A percentile compares a stretch with the other conserved stretches of the same genome.
These are phyloP conservation scores for Exocentrus adspersus DNA, from an alignment of 2,888 invertebrate genomes.

Conservation along the genomic window DNA sequence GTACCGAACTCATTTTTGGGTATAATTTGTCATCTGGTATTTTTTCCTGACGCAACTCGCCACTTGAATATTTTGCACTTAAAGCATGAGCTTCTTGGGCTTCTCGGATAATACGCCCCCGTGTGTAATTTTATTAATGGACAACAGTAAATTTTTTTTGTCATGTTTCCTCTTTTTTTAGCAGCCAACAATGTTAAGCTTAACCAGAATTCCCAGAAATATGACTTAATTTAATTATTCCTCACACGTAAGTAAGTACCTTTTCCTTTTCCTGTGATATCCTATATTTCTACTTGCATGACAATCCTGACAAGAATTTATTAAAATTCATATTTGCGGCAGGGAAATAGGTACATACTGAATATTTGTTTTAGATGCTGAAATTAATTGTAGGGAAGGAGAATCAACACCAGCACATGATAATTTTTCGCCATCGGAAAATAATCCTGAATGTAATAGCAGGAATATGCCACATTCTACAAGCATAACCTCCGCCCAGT, in stretches of 20 bases:
- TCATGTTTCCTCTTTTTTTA: constrained; percentile 32
- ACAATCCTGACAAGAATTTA: too few relatives aligned
- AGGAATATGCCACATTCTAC: constrained; percentile 23
- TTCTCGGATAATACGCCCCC: too few relatives aligned
- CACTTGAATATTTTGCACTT: too few relatives aligned
- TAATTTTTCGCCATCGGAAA: constrained; percentile 37
- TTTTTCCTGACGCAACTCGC: too few relatives aligned
- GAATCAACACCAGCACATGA: constrained; percentile 53
- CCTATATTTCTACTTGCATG: too few relatives aligned
- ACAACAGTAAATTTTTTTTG: constrained; percentile 6
- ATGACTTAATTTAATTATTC: constrained; percentile 37
- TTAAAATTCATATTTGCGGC: neutral
- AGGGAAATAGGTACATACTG: neutral
- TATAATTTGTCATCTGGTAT: too few relatives aligned
- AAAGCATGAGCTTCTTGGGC: too few relatives aligned
- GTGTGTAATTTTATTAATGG: too few relatives aligned
- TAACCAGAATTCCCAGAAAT: constrained; percentile 45
- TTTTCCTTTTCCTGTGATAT: neutral
- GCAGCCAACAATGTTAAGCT: constrained; percentile 38
- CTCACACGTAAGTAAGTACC: constrained; percentile 8
- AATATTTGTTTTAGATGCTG: constrained; percentile 4
- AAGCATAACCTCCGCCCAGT: constrained; percentile 40
- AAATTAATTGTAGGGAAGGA: constrained; percentile 44
- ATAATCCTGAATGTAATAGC: constrained; percentile 27
- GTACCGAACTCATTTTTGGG: too few relatives aligned